Evolutionary conservation across 2,113 vertebrate genomes (phyloP), one percentile per base, ranked within the genome.

Genomic region (Rhinichthys klamathensis): DNA sequence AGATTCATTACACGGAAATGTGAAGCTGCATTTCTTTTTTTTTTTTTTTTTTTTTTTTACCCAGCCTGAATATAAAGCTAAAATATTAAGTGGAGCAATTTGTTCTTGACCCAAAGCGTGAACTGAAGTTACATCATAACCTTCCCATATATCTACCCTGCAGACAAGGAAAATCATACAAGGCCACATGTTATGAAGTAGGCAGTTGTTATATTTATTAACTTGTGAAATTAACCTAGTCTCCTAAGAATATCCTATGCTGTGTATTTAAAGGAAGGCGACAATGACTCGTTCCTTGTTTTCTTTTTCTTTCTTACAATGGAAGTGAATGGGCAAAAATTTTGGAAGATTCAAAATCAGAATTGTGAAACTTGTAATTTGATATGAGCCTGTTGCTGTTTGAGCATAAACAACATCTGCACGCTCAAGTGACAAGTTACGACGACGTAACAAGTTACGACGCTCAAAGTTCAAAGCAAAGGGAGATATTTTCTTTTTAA

Each of bases 1-100:
- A 89, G 91, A 91, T 95, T 94, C 92, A 93, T 95, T 94, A 95
- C 92, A 92, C 80, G 84, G 91, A 92, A 94, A 92, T 92, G 93
- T 94, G 91, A 94, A 93, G 91, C 93, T 94, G 93, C 92, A 85
- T 90, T 91, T 88, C 91, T 89, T 92, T 89, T 88, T 91, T 90
- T 90, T 86, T 86, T n/a, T 85, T 90, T 91, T 88, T 92, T 89
- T 92, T 89, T 88, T 91, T 90, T 90, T 86, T 86, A 65, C 49
- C 90, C 88, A 80, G 91, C 90, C 89, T 83, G 92, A 91, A 89
- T 92, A 92, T 93, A 92, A 93, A 94, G 90, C 89, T 89, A 91
- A 94, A 90, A 93, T 87, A 92, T 91, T 91, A 90, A 90, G 84
- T 90, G 87, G 92, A 91, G 92, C 92, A 92, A 94, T 95, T 94